phyloP scores from a whole-genome alignment of 2,888 invertebrate genomes.

The Sthenelais limicola region DNA sequence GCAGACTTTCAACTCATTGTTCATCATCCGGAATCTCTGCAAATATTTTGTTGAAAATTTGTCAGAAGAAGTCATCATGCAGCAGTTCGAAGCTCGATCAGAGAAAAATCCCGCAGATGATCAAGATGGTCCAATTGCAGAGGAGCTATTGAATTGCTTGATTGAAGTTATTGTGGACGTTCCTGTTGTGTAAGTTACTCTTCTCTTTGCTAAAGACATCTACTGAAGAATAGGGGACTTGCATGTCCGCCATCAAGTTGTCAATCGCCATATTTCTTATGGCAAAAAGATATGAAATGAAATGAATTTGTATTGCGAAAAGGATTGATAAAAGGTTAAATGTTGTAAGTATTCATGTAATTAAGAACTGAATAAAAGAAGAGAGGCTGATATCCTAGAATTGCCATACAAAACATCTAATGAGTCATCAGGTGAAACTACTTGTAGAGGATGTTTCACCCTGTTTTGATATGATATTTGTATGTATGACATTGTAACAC shows the following conservation, averaged over 20 bases:
- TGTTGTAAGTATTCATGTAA: background rate
- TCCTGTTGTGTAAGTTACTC: slow-evolving; percentile 81
- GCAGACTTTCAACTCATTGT: slow-evolving; percentile 95
- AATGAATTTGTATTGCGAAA: too few relatives aligned
- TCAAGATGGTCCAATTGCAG: slow-evolving; percentile 75
- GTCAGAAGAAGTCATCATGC: slow-evolving; percentile 88
- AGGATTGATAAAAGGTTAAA: background rate
- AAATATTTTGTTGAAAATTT: slow-evolving; percentile 94
- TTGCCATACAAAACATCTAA: background rate
- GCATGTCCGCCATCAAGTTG: too few relatives aligned
- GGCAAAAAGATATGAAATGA: too few relatives aligned
- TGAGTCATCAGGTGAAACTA: too few relatives aligned
- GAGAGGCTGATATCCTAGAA: background rate
- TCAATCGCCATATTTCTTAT: too few relatives aligned
- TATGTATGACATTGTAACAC: too few relatives aligned
- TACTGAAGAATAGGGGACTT: background rate
- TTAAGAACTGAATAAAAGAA: background rate
- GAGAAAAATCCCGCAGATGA: slow-evolving; percentile 41
- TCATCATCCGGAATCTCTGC: slow-evolving; percentile 84
- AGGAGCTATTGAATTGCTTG: slow-evolving; percentile 83
- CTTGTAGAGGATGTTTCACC: too few relatives aligned
- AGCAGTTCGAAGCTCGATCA: slow-evolving; percentile 78
- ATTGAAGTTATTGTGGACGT: slow-evolving; percentile 87
- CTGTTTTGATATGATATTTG: too few relatives aligned
- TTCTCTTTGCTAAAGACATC: background rate